These are phyloP conservation scores for Eulithis prunata DNA, from an alignment of 2,888 invertebrate species.

Conservation along the genomic window DNA sequence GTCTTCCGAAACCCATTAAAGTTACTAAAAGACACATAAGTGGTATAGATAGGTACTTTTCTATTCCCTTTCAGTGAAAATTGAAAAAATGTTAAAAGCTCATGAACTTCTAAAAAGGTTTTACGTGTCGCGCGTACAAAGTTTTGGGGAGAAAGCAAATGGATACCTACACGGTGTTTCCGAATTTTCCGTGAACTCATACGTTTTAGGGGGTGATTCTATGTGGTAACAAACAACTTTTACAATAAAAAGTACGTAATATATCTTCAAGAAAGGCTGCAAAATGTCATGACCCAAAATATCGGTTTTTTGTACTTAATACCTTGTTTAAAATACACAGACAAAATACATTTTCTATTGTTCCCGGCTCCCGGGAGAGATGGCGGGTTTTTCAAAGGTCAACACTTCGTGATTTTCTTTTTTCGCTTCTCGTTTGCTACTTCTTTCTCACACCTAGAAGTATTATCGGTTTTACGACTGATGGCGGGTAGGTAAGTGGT, in stretches of 20 bases:
- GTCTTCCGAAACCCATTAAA: no score
- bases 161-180: constrained; percentile 14
- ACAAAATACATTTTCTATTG: constrained; percentile 1
- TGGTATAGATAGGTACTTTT: background rate
- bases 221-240: constrained; percentile 8
- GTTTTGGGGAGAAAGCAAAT: constrained; percentile 23
- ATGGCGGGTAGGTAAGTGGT: constrained; percentile 52
- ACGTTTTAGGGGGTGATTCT: constrained; percentile 9
- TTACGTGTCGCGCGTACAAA: constrained; percentile 31
- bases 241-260: background rate
- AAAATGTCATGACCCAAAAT: no score
- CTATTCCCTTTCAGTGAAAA: constrained; percentile 1
- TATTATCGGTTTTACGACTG: constrained; percentile 55
- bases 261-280: no score
- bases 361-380: background rate
- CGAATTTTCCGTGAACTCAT: constrained; percentile 7
- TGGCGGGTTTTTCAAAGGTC: background rate
- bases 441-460: constrained; percentile 22
- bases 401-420: background rate
- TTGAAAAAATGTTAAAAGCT: constrained; percentile 19
- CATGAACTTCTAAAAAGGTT: constrained; percentile 32
- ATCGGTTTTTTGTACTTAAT: no score
- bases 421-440: background rate
- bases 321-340: no score
- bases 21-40: no score